phyloP scores from a whole-genome alignment of 2,888 invertebrate species.

The Amphimallon solstitiale region DNA sequence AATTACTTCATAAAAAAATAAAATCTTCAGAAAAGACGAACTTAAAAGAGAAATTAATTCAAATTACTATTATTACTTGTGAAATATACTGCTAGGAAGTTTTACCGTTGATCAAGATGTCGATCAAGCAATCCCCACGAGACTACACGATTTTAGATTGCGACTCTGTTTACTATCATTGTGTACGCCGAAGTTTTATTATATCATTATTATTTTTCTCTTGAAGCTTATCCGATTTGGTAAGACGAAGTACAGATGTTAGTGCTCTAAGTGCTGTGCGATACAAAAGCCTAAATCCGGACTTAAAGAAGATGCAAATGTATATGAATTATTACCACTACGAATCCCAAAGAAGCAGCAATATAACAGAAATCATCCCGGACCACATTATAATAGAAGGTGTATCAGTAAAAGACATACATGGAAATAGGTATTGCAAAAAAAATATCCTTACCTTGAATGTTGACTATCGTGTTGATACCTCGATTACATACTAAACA shows the following conservation, averaged over 20 bases:
- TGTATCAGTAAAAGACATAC: slow-evolving; percentile 29
- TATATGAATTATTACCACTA: slow-evolving; percentile 11
- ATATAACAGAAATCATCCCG: slow-evolving; percentile 9
- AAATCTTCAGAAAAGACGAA: background rate
- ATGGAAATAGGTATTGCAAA: slow-evolving; percentile 27
- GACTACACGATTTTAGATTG: no score
- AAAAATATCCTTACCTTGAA: background rate
- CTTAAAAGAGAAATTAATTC: no score
- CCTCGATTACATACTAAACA: background rate
- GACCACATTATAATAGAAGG: slow-evolving; percentile 26
- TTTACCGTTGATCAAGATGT: no score
- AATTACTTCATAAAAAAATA: background rate
- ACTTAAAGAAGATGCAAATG: slow-evolving; percentile 36
- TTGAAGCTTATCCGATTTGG: slow-evolving; percentile 41
- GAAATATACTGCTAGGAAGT: no score
- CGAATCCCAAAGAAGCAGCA: slow-evolving; percentile 9
- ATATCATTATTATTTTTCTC: slow-evolving; percentile 23
- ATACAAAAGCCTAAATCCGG: slow-evolving; percentile 12
- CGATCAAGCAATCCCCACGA: no score
- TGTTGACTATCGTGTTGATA: background rate
- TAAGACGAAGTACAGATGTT: slow-evolving; percentile 23
- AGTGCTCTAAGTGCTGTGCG: slow-evolving; percentile 21
- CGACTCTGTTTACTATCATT: no score
- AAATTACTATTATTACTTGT: no score
- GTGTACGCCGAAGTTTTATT: no score